Conservation (phyloP, 1,140 invertebrate species). For the Zaprionus capensis region DNA sequence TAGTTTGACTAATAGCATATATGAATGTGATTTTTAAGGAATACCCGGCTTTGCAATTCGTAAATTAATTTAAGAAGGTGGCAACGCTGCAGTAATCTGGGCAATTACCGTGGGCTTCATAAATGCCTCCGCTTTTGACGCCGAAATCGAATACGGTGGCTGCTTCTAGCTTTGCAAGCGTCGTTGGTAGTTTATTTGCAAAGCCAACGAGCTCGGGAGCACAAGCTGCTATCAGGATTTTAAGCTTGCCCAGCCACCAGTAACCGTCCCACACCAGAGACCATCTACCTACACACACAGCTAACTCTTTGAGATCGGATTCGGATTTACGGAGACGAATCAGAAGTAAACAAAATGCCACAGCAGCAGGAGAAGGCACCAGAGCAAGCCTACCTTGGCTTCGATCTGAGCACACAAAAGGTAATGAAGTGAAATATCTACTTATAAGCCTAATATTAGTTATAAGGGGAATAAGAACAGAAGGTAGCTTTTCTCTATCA, state of each 20-base stretch:
- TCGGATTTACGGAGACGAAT: not conserved
- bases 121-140: constrained; percentile 10
- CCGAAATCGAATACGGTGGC: not conserved
- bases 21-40: not conserved
- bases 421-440: constrained; percentile 84
- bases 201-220: constrained; percentile 11
- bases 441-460: not conserved
- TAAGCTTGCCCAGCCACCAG: not conserved
- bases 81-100: not conserved
- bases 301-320: constrained; percentile 4
- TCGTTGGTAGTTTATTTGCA: constrained; percentile 30
- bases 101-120: constrained; percentile 7
- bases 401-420: constrained; percentile 93
- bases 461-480: not conserved
- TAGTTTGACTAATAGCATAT: not conserved
- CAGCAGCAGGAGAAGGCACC: constrained; percentile 44
- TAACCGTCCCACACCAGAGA: not conserved
- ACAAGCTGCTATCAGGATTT: not conserved
- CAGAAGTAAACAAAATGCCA: constrained; percentile 46
- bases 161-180: constrained; percentile 6
- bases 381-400: constrained; percentile 87
- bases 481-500: not conserved
- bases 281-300: not conserved
- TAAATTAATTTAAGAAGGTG: not conserved
- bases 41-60: not conserved